These are phyloP conservation scores for Parelbella ahira DNA, from an alignment of 2,888 invertebrate species.

Conservation along the genomic window DNA sequence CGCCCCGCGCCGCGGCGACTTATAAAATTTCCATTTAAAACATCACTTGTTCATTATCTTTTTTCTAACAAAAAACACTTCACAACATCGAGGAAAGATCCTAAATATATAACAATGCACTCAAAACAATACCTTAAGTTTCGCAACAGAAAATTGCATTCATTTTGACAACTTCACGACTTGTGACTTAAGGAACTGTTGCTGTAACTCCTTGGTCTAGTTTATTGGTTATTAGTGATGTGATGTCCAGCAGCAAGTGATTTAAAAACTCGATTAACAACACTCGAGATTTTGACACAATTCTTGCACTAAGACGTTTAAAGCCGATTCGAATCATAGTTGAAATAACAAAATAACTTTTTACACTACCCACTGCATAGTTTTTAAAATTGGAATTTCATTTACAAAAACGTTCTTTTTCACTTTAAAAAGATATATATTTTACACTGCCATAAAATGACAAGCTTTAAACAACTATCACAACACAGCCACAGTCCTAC, in stretches of 20 bases:
- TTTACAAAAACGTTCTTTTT: too few species aligned
- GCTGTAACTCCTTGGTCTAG: constrained; percentile 62
- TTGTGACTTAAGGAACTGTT: too few species aligned
- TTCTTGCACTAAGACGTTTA: too few species aligned
- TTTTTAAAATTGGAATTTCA: too few species aligned
- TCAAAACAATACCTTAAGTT: constrained; percentile 38
- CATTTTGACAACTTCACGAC: constrained; percentile 31
- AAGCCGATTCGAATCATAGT: too few species aligned
- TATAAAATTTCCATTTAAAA: constrained; percentile 80
- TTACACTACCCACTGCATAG: too few species aligned
- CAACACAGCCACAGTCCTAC: not conserved
- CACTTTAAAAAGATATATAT: too few species aligned
- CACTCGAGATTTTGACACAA: too few species aligned
- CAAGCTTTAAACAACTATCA: too few species aligned
- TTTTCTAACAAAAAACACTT: constrained; percentile 73
- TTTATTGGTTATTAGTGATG: constrained; percentile 65
- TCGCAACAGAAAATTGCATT: constrained; percentile 35
- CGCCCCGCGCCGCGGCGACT: constrained; percentile 55
- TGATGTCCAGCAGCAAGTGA: constrained; percentile 31
- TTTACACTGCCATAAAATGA: too few species aligned
- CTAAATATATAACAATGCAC: rapidly evolving
- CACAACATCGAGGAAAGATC: constrained; percentile 41
- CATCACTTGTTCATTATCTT: constrained; percentile 72
- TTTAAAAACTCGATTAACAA: constrained; percentile 4
- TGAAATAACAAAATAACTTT: too few species aligned